phyloP scores from a whole-genome alignment of 2,113 vertebrate genomes.

The Melanostigma gelatinosum region DNA sequence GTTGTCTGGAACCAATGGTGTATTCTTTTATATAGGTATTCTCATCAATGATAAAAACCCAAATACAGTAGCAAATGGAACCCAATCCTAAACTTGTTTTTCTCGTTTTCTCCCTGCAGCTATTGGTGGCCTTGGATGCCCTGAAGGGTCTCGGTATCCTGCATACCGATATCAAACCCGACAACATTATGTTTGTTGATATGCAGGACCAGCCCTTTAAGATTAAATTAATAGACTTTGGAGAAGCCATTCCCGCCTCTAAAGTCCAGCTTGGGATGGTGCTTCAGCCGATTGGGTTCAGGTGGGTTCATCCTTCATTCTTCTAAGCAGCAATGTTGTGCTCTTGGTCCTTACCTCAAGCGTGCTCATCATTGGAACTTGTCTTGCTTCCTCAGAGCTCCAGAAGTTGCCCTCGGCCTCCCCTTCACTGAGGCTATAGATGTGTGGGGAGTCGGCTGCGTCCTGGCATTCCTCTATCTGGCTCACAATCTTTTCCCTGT shows the following conservation, averaged over 20 bases:
- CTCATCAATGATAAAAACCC: not conserved
- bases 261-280: not conserved
- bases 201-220: not conserved
- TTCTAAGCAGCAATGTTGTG: not conserved
- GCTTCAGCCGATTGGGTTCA: constrained; percentile 5
- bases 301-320: constrained; percentile 11
- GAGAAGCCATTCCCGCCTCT: not conserved
- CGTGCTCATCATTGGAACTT: not conserved
- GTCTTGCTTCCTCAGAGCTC: constrained; percentile 24
- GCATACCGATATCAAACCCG: constrained; percentile 32
- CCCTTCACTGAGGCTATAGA: constrained; percentile 33
- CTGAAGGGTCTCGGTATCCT: constrained; percentile 23
- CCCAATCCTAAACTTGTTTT: not conserved
- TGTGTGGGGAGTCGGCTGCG: constrained; percentile 24
- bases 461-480: constrained; percentile 37
- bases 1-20: not conserved
- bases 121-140: not conserved
- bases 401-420: constrained; percentile 39
- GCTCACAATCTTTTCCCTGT: constrained; percentile 29
- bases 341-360: not conserved
- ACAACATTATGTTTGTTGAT: constrained; percentile 37
- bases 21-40: not conserved
- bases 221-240: constrained; percentile 38
- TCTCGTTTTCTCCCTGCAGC: not conserved
- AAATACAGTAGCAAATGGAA: not conserved